phyloP scores from a whole-genome alignment of 2,797 vertebrate species.

The Epinephelus coioides region DNA sequence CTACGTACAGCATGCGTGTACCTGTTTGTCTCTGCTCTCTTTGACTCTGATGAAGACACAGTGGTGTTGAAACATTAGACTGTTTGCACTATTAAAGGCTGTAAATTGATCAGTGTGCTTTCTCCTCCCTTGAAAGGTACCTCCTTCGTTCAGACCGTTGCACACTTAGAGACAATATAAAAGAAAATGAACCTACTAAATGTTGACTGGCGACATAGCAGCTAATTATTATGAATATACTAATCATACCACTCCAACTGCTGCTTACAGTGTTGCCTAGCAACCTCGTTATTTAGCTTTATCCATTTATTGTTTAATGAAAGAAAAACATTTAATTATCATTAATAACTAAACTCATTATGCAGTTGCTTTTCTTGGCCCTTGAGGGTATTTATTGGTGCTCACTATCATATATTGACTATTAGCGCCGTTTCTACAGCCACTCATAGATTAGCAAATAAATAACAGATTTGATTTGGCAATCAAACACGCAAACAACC shows the following conservation, averaged over 20 bases:
- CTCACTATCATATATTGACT: slow-evolving; percentile 23
- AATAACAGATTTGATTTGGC: slow-evolving; percentile 48
- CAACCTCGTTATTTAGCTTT: slow-evolving; percentile 44
- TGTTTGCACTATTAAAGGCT: too few relatives aligned
- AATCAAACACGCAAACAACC: slow-evolving; percentile 35
- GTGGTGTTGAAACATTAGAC: too few relatives aligned
- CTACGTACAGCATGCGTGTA: too few relatives aligned
- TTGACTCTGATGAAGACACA: too few relatives aligned
- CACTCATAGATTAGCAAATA: slow-evolving; percentile 13
- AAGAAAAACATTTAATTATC: slow-evolving; percentile 51
- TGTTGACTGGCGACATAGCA: slow-evolving; percentile 29
- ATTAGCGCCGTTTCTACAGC: slow-evolving; percentile 6
- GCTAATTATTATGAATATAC: slow-evolving; percentile 52
- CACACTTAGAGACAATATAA: slow-evolving; percentile 4
- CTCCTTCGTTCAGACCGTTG: background rate
- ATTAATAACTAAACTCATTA: slow-evolving; percentile 37
- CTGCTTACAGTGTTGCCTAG: slow-evolving; percentile 48
- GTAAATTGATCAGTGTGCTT: too few relatives aligned
- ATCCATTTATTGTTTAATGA: slow-evolving; percentile 29
- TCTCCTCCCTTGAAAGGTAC: too few relatives aligned
- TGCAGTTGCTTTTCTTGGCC: slow-evolving; percentile 26
- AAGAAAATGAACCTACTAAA: slow-evolving; percentile 20
- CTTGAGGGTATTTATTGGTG: slow-evolving; percentile 12
- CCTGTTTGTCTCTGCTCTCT: too few relatives aligned
- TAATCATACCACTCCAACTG: slow-evolving; percentile 45